Base-by-base conservation (phyloP, 2,113 vertebrate genomes). In the Neodontobutis hainanensis region DNA sequence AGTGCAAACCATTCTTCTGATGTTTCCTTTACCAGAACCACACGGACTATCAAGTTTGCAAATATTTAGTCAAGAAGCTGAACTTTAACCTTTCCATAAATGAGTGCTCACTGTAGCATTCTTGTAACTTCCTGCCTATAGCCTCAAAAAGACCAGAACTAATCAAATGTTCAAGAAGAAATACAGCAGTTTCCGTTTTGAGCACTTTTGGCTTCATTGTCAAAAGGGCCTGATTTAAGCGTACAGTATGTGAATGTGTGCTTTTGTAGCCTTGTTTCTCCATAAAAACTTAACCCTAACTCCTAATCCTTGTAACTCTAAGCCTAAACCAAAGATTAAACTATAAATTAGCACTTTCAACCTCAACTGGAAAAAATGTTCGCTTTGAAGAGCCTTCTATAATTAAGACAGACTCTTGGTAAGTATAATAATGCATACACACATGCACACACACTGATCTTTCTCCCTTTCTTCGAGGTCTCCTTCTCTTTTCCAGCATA, bases 401-500 rank as follows among this genome's bases (percentile, higher is more conserved):
- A 46, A 53, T 69, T 27, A 45, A 71, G 40, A 42, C 19, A 53
- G 70, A 67, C 38, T 8, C 62, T 65, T 63, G 57, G 70, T 78
- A 70, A 75, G 68, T 73, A 61, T 66, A 60, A 46, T 74, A 76
- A 72, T 42, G 42, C 51, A 14, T 60, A 16, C 68, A 59, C 7
- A 76, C 42, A 38, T 67, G 68, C 58, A 27, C 19, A 27, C 48
- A 65, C 42, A 38, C 70, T 58, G 61, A 15, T 76, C 53, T 63
- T 72, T 73, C 78, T 84, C 70, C 75, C 79, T 85, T 27, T 27
- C 61, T 64, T 68, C 8, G 64, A 87, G 85, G 77, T 87, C 86
- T 71, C 75, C 75, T 55, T 80, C 70, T 84, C 58, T 74, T 71
- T 85, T 90, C 89, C 90, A 90, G 89, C 84, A 89, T 78, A 91